Evolutionary conservation across 2,113 vertebrate species (phyloP).

Genomic region (Rhinopithecus roxellana): DNA sequence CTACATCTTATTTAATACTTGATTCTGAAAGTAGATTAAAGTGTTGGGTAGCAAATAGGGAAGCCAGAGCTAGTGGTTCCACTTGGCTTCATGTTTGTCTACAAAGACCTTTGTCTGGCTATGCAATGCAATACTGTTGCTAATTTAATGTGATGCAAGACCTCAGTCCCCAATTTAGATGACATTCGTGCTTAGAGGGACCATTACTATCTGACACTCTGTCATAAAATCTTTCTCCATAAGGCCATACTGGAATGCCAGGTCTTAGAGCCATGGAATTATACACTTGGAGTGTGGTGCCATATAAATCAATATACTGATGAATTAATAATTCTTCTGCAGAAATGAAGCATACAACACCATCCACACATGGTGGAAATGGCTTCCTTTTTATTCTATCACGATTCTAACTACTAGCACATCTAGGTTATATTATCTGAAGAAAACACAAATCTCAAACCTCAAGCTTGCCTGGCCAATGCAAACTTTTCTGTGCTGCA

Average conservation of each 20-base stretch:
- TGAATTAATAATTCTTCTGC: background rate
- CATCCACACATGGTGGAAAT: background rate
- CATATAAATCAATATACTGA: background rate
- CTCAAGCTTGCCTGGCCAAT: background rate
- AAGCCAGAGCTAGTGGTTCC: background rate
- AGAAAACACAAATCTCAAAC: conserved; percentile 14
- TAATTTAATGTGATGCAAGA: background rate
- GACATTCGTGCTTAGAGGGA: background rate
- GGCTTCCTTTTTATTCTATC: background rate
- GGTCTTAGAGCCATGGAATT: background rate
- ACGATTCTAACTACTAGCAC: background rate
- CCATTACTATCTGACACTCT: background rate
- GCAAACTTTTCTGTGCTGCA: background rate
- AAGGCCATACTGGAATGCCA: background rate
- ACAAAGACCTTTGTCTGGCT: background rate
- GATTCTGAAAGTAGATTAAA: background rate
- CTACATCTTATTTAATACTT: background rate
- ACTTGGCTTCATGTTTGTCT: background rate
- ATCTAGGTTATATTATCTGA: background rate
- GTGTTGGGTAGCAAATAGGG: background rate
- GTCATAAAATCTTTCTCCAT: background rate
- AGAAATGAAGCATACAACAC: background rate
- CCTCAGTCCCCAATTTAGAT: background rate
- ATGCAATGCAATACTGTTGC: background rate
- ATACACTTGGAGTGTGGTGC: background rate